phyloP scores from a whole-genome alignment of 2,797 vertebrate species.

The Oryzias sinensis region DNA sequence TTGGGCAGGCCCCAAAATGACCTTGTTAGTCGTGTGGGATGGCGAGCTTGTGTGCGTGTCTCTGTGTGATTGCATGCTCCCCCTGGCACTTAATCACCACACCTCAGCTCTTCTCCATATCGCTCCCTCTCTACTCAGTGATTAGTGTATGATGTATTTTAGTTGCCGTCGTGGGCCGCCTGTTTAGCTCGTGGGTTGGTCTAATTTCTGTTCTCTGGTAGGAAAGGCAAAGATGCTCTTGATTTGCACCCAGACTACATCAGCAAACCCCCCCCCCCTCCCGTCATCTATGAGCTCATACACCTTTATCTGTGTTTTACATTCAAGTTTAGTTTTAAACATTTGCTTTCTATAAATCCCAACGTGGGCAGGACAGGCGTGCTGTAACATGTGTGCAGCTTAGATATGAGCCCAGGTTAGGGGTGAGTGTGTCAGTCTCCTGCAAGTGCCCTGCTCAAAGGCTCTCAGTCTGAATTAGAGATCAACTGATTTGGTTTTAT shows the following conservation, averaged over 20 bases:
- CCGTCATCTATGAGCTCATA: constrained; percentile 21
- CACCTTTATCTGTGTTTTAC: constrained; percentile 32
- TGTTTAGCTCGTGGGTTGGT: constrained; percentile 66
- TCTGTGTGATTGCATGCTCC: constrained; percentile 12
- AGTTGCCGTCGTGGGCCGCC: constrained; percentile 63
- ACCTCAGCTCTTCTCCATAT: constrained; percentile 45
- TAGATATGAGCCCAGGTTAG: constrained; percentile 43
- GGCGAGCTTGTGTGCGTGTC: constrained; percentile 15
- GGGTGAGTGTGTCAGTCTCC: constrained; percentile 56
- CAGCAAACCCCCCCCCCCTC: no score
- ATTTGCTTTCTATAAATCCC: no score
- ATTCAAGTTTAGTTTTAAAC: no score
- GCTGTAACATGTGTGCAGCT: constrained; percentile 36
- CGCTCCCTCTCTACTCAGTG: constrained; percentile 65
- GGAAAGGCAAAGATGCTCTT: constrained; percentile 45
- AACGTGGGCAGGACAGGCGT: constrained; percentile 8
- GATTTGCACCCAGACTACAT: constrained; percentile 40
- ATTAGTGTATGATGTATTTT: constrained; percentile 73
- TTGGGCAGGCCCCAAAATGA: constrained; percentile 61
- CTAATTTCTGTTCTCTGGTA: constrained; percentile 65
- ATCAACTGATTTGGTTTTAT: no score
- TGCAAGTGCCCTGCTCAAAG: constrained; percentile 64
- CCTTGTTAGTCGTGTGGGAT: constrained; percentile 65
- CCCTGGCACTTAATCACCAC: constrained; percentile 44
- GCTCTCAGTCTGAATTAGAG: constrained; percentile 31